Conservation (phyloP, 2,888 invertebrate genomes). For the Drosophila subsilvestris region DNA sequence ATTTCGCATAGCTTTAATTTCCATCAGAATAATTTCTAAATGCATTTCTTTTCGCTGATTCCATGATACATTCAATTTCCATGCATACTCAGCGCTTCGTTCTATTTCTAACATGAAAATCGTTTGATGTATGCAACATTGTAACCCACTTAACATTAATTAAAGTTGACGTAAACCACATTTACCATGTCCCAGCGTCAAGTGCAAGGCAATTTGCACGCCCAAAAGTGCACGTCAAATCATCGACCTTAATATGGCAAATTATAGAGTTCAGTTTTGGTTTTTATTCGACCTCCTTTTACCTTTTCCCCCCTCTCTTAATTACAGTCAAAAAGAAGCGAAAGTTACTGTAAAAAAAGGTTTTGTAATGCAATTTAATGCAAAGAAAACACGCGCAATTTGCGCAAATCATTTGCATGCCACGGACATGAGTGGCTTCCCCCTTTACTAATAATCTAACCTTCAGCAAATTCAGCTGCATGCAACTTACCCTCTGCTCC, state of each 20-base stretch:
- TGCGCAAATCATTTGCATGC: constrained; percentile 56
- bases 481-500: constrained; percentile 87
- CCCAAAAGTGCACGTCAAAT: constrained; percentile 5
- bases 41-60: too few relatives aligned
- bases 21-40: too few relatives aligned
- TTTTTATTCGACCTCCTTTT: constrained; percentile 32
- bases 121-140: background rate
- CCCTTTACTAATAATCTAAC: background rate
- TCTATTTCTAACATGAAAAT: too few relatives aligned
- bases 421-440: background rate
- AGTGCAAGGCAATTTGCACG: background rate
- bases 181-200: background rate
- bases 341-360: constrained; percentile 44
- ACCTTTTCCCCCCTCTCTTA: constrained; percentile 17
- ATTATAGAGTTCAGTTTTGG: constrained; percentile 40
- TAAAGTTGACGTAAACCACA: background rate
- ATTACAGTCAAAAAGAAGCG: background rate
- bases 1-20: too few relatives aligned
- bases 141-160: background rate
- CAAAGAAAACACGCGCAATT: constrained; percentile 44
- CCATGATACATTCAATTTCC: too few relatives aligned
- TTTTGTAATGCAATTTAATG: constrained; percentile 60
- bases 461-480: background rate
- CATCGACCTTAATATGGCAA: constrained; percentile 14
- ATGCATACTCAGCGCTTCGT: too few relatives aligned